phyloP scores from a whole-genome alignment of 1,140 invertebrate species.

The Thaumetopoea pityocampa region DNA sequence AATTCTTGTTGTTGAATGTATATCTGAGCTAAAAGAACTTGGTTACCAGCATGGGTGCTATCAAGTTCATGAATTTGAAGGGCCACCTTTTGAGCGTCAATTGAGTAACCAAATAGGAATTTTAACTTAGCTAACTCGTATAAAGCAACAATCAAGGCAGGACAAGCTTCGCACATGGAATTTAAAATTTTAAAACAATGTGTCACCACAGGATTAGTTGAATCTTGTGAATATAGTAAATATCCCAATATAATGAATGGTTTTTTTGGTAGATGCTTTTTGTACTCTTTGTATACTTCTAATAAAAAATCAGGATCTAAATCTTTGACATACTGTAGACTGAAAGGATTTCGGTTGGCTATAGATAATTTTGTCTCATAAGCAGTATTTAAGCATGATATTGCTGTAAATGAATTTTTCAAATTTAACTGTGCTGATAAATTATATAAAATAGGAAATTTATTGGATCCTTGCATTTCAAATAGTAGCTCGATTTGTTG shows the following conservation, averaged over 20 bases:
- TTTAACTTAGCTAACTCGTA: slow-evolving; percentile 88
- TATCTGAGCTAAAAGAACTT: slow-evolving; percentile 93
- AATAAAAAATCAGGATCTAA: slow-evolving; percentile 93
- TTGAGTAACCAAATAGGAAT: slow-evolving; percentile 86
- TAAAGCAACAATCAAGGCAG: slow-evolving; percentile 85
- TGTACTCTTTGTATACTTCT: slow-evolving; percentile 86
- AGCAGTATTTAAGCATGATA: slow-evolving; percentile 83
- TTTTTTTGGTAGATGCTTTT: slow-evolving; percentile 83
- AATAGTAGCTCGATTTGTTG: slow-evolving; percentile 92
- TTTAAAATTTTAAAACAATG: slow-evolving; percentile 82
- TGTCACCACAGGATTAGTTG: slow-evolving; percentile 52
- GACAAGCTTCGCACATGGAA: slow-evolving; percentile 86
- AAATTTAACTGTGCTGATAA: slow-evolving; percentile 82
- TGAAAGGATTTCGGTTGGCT: slow-evolving; percentile 81
- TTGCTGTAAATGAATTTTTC: slow-evolving; percentile 77
- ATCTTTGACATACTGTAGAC: slow-evolving; percentile 83
- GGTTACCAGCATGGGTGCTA: slow-evolving; percentile 86
- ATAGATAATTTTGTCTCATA: slow-evolving; percentile 81
- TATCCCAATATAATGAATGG: slow-evolving; percentile 72
- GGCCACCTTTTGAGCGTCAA: slow-evolving; percentile 80
- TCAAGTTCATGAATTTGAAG: slow-evolving; percentile 87
- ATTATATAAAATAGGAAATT: slow-evolving; percentile 79
- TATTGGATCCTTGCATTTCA: slow-evolving; percentile 84
- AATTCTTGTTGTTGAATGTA: slow-evolving; percentile 84
- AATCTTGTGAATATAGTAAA: slow-evolving; percentile 64